Percentiles rank a stretch among this genome's conserved stretches.
phyloP scores from a whole-genome alignment of 2,797 vertebrate genomes.

The Pseudochirops corinnae region DNA sequence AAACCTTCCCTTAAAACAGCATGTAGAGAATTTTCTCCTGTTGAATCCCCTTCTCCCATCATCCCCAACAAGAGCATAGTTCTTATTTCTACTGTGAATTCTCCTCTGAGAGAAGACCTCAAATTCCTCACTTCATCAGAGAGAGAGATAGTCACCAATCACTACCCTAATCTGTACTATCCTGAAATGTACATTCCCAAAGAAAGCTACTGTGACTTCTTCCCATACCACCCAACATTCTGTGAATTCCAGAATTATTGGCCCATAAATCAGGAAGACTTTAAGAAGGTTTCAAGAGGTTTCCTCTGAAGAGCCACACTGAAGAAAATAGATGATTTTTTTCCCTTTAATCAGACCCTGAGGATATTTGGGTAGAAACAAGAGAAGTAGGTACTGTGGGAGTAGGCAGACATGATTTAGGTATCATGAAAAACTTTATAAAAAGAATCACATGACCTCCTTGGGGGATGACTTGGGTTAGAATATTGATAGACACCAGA shows the following conservation, averaged over 20 bases:
- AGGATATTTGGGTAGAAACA: too few relatives aligned
- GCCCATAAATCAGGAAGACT: conserved; percentile 94
- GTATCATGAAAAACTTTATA: too few relatives aligned
- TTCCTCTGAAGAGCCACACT: conserved; percentile 91
- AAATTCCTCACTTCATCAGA: conserved; percentile 90
- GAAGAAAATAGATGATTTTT: conserved; percentile 82
- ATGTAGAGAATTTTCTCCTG: conserved; percentile 90
- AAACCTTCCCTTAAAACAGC: conserved; percentile 93
- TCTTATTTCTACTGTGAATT: conserved; percentile 96
- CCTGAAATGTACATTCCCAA: conserved; percentile 95
- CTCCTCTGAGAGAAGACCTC: conserved; percentile 92
- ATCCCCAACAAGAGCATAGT: conserved; percentile 89
- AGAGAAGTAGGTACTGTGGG: too few relatives aligned
- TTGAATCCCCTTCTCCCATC: conserved; percentile 85
- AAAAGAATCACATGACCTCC: too few relatives aligned
- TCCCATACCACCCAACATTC: conserved; percentile 79
- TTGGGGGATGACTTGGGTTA: too few relatives aligned
- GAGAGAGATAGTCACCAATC: conserved; percentile 81
- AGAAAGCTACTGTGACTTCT: conserved; percentile 96
- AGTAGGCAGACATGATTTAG: too few relatives aligned
- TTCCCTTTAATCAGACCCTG: too few relatives aligned
- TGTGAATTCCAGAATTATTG: conserved; percentile 94
- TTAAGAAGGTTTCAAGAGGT: conserved; percentile 92
- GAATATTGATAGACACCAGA: too few relatives aligned
- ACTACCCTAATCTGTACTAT: conserved; percentile 93